Evolutionary conservation across 2,888 invertebrate genomes (phyloP), one percentile per base, ranked within the genome.

Genomic region (Troides oblongomaculatus): DNA sequence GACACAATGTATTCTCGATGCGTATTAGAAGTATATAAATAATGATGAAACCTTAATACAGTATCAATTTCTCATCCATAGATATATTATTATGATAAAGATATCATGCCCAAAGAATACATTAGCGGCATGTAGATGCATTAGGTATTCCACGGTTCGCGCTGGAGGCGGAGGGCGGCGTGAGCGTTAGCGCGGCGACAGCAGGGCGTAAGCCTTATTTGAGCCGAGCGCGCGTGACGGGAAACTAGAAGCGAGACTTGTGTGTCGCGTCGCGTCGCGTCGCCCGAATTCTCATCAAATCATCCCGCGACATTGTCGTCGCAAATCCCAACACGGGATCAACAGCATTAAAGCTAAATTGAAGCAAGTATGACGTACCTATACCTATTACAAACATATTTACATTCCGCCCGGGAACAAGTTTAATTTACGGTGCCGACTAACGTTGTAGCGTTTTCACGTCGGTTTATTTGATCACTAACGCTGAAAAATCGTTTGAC

Each of bases 271-370:
- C 84, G 86, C 81, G 84, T 81, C 84, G 80, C 83, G 64, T 74
- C 77, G 77, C 78, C 86, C 83, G 86, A 88, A 88, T 89, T 90
- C 90, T 89, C 91, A 90, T 91, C 92, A 90, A 90, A 90, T 88
- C 88, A 89, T 87, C 84, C 84, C 85, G 84, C 87, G 87, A 89
- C 89, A 90, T 87, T 89, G 90, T 88, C 82, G 86, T 82, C 82
- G 87, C 87, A 90, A 89, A 90, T 90, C 91, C 90, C 89, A 84
- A 81, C 84, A 81, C 83, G 88, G 87, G 87, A 90, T 91, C 90
- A 89, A 86, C 86, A 85, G 86, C 86, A 90, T 90, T 89, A 90
- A 82, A 88, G 80, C 84, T 82, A 88, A 89, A 90, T 89, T 89
- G 89, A 86, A 89, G 82, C 79, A 81, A 83, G 85, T 81, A 82